Evolutionary conservation across 2,113 vertebrate genomes (phyloP), one percentile per base, ranked within the genome.

Genomic region (Lepisosteus oculatus): DNA sequence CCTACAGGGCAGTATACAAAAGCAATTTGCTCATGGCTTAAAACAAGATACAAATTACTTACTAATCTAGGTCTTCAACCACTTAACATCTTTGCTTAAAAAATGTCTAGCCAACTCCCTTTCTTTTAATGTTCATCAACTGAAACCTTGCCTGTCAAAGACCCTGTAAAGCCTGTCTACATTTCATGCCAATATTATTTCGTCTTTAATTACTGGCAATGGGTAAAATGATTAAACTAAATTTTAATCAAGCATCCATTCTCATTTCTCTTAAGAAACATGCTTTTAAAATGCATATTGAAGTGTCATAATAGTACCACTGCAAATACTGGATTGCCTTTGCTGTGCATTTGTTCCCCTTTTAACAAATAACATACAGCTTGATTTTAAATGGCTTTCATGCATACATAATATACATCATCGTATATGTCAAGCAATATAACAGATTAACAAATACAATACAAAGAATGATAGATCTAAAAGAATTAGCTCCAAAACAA

Each of bases 51-150:
- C 72, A 78, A 78, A 84, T 82, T 70, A 78, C 77, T 79, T 80
- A 80, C 79, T 78, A 79, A 82, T 79, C 77, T 82, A 77, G 75
- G 78, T 79, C 80, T 79, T 81, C 76, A 77, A 76, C 80, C 74
- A 74, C 78, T 82, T 80, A 75, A 80, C 74, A 72, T 75, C 74
- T 80, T 65, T 42, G 47, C 65, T 78, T 75, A 68, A 79, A 84
- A 51, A 68, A 70, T 62, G 65, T 70, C 72, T 75, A 69, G 71
- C 70, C 74, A 77, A 69, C 47, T 13, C 42, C 55, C 6, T 56
- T 67, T 47, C 61, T 64, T 75, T 73, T 70, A 9, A 9, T 51
- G 47, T 51, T 51, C 47, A 6, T 51, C 9, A 51, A 3, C 47
- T 9, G 47, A 5, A 51, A 9, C 47, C 47, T 70, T 73, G 72